Evolutionary conservation across 2,797 vertebrate genomes (phyloP).

Genomic region (Pangasius macronema): DNA sequence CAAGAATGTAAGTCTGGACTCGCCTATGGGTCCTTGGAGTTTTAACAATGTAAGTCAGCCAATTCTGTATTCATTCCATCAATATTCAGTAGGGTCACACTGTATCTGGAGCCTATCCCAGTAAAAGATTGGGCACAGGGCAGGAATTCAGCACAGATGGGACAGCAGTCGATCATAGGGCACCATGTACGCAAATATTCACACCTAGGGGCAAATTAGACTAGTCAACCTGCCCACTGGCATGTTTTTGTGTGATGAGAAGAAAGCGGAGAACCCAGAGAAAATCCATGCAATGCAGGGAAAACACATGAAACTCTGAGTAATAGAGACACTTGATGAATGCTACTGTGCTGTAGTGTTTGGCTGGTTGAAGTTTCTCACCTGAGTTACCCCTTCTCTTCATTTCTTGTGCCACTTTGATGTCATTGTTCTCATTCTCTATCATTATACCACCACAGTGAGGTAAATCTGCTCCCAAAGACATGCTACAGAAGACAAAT

Average conservation of each 20-base stretch:
- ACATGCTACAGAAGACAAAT: slow-evolving; percentile 61
- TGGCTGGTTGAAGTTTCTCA: slow-evolving; percentile 51
- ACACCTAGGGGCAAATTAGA: not conserved
- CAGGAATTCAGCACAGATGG: not conserved
- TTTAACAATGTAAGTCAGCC: not conserved
- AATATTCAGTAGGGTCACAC: not conserved
- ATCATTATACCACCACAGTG: slow-evolving; percentile 69
- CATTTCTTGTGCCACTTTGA: slow-evolving; percentile 62
- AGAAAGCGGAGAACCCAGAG: not conserved
- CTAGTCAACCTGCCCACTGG: not conserved
- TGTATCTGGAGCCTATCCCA: not conserved
- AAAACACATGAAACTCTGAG: not conserved
- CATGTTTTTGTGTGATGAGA: not conserved
- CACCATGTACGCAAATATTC: not conserved
- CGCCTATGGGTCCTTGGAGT: not conserved
- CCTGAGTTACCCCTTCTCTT: slow-evolving; percentile 69
- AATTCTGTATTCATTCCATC: not conserved
- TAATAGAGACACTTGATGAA: not conserved
- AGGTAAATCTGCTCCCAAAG: slow-evolving; percentile 68
- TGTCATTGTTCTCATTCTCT: slow-evolving; percentile 70
- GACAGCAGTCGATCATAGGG: not conserved
- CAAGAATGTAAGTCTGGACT: not conserved
- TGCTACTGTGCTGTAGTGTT: not conserved
- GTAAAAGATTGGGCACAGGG: not conserved
- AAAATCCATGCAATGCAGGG: not conserved